phyloP scores from a whole-genome alignment of 2,888 invertebrate genomes.

The Nymphalis c-album region DNA sequence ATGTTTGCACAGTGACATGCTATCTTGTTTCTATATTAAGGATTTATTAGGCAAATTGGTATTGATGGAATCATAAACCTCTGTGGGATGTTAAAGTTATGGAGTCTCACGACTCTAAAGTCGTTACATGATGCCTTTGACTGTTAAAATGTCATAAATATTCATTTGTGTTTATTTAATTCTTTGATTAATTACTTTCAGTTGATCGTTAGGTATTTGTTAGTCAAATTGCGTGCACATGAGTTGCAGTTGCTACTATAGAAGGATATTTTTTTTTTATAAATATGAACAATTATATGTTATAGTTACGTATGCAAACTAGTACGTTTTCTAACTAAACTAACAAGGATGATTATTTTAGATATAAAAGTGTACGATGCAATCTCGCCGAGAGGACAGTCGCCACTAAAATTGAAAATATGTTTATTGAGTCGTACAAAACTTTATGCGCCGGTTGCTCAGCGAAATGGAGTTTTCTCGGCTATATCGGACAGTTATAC shows the following conservation, averaged over 20 bases:
- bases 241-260: too few species aligned
- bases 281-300: not conserved
- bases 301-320: not conserved
- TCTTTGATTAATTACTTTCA: constrained; percentile 2
- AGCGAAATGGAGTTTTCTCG: constrained; percentile 59
- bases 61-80: constrained; percentile 21
- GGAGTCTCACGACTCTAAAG: constrained; percentile 8
- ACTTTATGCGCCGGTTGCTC: constrained; percentile 61
- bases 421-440: constrained; percentile 69
- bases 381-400: constrained; percentile 40
- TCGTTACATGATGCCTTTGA: not conserved
- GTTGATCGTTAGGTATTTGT: not conserved
- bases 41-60: constrained; percentile 26
- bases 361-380: constrained; percentile 20
- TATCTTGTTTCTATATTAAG: constrained; percentile 16
- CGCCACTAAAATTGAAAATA: constrained; percentile 56
- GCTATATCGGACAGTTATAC: constrained; percentile 68
- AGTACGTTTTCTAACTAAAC: not conserved
- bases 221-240: not conserved
- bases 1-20: constrained; percentile 23
- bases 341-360: constrained; percentile 7
- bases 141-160: constrained; percentile 2
- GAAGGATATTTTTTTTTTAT: too few species aligned
- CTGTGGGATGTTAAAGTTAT: constrained; percentile 23
- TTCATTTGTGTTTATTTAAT: not conserved